These are phyloP conservation scores for Chrysomela aeneicollis DNA, from an alignment of 2,888 invertebrate genomes.

Conservation along the genomic window DNA sequence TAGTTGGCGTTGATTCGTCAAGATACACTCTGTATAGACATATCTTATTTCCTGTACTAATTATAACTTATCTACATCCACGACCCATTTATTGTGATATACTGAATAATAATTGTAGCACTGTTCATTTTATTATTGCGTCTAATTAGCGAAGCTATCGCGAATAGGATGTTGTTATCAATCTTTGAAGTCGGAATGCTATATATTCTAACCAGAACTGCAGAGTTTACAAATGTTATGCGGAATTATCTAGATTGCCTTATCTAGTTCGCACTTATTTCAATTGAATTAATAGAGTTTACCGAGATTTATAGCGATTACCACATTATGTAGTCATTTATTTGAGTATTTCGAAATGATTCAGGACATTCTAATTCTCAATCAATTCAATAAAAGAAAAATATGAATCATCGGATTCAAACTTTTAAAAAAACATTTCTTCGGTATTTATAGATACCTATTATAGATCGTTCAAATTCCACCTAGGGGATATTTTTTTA, in stretches of 20 bases:
- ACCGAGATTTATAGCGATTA: too few relatives aligned
- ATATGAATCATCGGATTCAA: too few relatives aligned
- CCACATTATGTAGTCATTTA: too few relatives aligned
- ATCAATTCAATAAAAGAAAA: too few relatives aligned
- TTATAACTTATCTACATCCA: neutral
- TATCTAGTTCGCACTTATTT: neutral
- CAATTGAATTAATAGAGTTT: neutral
- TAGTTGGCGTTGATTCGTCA: too few relatives aligned
- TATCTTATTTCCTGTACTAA: neutral
- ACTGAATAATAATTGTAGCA: neutral
- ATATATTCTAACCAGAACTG: neutral
- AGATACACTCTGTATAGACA: neutral
- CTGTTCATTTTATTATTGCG: constrained; percentile 1
- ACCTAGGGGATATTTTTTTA: too few relatives aligned
- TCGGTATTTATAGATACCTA: too few relatives aligned
- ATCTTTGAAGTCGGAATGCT: neutral
- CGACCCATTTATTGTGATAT: neutral
- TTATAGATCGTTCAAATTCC: too few relatives aligned
- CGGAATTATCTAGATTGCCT: neutral
- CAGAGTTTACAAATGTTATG: neutral
- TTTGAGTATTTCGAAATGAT: too few relatives aligned
- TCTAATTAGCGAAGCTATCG: constrained; percentile 11
- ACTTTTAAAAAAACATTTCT: too few relatives aligned
- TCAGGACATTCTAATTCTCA: too few relatives aligned
- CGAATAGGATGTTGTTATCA: constrained; percentile 15